Evolutionary conservation across 2,797 vertebrate species (phyloP).

Genomic region (Cygnus olor): DNA sequence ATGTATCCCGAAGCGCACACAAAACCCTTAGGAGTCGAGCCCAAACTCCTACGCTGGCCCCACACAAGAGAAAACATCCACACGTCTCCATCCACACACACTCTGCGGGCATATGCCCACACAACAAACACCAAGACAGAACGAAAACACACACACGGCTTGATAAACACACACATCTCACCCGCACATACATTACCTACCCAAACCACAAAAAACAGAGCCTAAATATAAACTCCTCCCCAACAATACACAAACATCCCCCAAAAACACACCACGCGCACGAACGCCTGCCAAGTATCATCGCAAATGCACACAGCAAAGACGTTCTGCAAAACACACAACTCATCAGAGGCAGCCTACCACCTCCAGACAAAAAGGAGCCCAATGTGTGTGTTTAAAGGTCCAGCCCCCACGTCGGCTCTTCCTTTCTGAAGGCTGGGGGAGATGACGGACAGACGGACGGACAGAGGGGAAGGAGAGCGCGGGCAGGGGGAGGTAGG

Average conservation of each 20-base stretch:
- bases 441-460: constrained; percentile 7
- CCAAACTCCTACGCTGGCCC: constrained; percentile 48
- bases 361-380: constrained; percentile 14
- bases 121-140: constrained; percentile 46
- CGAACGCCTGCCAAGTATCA: constrained; percentile 39
- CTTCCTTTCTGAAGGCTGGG: not conserved
- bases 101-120: constrained; percentile 9
- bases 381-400: not conserved
- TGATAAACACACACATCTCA: constrained; percentile 38
- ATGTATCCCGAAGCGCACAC: constrained; percentile 14
- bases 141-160: constrained; percentile 15
- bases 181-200: constrained; percentile 47
- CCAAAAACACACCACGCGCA: constrained; percentile 57
- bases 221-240: constrained; percentile 72
- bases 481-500: not conserved
- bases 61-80: constrained; percentile 18
- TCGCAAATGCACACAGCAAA: constrained; percentile 52
- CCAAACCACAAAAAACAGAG: constrained; percentile 67
- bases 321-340: constrained; percentile 41
- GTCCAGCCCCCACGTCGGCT: constrained; percentile 7
- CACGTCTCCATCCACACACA: not conserved
- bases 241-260: constrained; percentile 68
- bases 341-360: constrained; percentile 14
- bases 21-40: constrained; percentile 45
- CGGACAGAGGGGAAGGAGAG: not conserved